These are phyloP conservation scores for Ginglymostoma cirratum DNA, from an alignment of 2,113 vertebrate genomes.

Conservation along the genomic window DNA sequence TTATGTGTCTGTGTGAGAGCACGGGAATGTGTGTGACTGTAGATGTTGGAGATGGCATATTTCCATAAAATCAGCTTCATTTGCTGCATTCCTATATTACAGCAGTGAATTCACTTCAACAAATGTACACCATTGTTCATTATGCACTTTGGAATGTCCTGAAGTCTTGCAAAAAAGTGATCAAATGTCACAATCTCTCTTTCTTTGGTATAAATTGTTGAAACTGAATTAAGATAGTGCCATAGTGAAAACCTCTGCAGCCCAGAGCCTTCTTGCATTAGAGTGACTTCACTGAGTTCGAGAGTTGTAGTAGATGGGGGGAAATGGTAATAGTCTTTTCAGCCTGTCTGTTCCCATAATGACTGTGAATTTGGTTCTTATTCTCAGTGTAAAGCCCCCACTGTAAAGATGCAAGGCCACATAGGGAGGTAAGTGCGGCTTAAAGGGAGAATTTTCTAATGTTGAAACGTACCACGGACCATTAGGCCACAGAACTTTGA, in stretches of 20 bases:
- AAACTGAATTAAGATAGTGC: not conserved
- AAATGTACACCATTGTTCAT: not conserved
- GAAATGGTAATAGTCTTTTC: not conserved
- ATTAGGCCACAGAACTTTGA: not conserved
- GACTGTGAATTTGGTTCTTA: not conserved
- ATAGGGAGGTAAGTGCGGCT: not conserved
- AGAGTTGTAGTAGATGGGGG: not conserved
- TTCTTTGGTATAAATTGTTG: not conserved
- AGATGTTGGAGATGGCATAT: no score
- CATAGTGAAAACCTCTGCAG: not conserved
- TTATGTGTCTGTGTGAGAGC: no score
- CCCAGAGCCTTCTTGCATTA: not conserved
- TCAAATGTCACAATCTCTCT: not conserved
- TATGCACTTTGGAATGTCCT: not conserved
- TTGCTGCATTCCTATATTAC: not conserved
- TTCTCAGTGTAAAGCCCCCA: not conserved
- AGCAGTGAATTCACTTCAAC: not conserved
- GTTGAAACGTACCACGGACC: not conserved
- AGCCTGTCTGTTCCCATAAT: not conserved
- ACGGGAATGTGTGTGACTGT: no score
- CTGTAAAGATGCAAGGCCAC: not conserved
- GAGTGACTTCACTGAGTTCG: not conserved
- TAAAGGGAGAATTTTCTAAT: not conserved
- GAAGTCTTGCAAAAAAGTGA: not conserved
- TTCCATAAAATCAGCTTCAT: not conserved